Conservation (phyloP, 1,140 invertebrate species). For the Aphidius ervi region DNA sequence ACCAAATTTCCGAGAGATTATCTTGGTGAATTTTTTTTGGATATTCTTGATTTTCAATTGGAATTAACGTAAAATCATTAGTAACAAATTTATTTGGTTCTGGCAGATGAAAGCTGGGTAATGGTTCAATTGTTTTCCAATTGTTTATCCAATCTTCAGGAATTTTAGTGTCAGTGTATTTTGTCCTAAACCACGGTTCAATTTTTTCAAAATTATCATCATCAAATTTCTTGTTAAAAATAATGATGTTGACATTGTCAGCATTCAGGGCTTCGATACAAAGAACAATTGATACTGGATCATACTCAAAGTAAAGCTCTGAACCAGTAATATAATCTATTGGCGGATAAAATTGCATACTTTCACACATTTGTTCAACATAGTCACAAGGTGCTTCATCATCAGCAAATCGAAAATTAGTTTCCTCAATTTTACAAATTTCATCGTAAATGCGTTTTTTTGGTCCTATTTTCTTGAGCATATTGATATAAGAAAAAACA, state of each 20-base stretch:
- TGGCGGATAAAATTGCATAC: constrained; percentile 75
- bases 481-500: constrained; percentile 71
- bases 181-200: constrained; percentile 71
- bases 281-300: constrained; percentile 65
- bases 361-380: constrained; percentile 71
- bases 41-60: constrained; percentile 45
- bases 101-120: constrained; percentile 65
- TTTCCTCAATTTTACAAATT: constrained; percentile 65
- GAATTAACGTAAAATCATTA: constrained; percentile 70
- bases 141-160: constrained; percentile 55
- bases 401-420: constrained; percentile 64
- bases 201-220: constrained; percentile 58
- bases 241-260: constrained; percentile 71
- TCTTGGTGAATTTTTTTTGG: constrained; percentile 64
- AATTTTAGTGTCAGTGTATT: constrained; percentile 60
- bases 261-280: constrained; percentile 66
- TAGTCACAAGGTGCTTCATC: constrained; percentile 70
- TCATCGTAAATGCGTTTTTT: constrained; percentile 71
- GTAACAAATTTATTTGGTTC: constrained; percentile 80
- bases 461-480: constrained; percentile 61
- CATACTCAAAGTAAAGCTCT: constrained; percentile 73
- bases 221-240: constrained; percentile 60
- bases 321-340: constrained; percentile 74
- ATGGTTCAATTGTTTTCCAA: constrained; percentile 58
- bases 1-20: constrained; percentile 73